phyloP scores from a whole-genome alignment of 2,797 vertebrate species.

The Betta splendens region DNA sequence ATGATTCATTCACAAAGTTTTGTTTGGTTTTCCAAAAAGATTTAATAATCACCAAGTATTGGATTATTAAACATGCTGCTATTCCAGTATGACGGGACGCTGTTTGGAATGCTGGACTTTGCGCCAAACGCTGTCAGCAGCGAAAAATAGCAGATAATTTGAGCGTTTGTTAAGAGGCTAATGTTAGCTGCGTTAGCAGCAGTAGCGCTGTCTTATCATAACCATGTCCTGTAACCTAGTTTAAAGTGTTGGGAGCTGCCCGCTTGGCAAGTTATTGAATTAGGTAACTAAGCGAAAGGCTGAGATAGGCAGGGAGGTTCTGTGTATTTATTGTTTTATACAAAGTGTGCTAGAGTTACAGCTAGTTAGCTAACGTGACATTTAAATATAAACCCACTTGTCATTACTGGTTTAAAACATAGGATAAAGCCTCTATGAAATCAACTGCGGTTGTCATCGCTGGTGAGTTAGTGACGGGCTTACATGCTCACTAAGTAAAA shows the following conservation, averaged over 20 bases:
- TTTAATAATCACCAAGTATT: not conserved
- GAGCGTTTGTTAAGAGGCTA: constrained; percentile 39
- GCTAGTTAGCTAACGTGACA: constrained; percentile 7
- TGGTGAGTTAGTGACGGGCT: too few relatives aligned
- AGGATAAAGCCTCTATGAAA: not conserved
- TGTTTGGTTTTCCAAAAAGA: not conserved
- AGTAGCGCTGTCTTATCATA: not conserved
- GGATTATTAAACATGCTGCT: not conserved
- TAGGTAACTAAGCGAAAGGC: constrained; percentile 40
- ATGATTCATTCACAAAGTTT: constrained; percentile 2
- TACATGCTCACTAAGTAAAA: too few relatives aligned
- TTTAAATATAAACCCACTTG: not conserved
- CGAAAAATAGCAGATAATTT: not conserved
- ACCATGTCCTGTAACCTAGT: not conserved
- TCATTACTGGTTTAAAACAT: not conserved
- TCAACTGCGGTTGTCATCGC: not conserved
- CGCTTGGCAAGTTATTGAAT: not conserved
- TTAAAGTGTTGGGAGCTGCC: too few relatives aligned
- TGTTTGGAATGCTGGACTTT: not conserved
- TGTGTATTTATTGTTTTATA: too few relatives aligned
- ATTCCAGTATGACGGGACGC: not conserved
- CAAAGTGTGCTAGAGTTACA: not conserved
- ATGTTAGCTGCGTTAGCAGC: constrained; percentile 24
- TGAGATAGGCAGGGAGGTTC: too few relatives aligned
- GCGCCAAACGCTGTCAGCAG: constrained; percentile 11